Conservation (phyloP, 2,797 vertebrate genomes). For the Pseudomugil tenellus region DNA sequence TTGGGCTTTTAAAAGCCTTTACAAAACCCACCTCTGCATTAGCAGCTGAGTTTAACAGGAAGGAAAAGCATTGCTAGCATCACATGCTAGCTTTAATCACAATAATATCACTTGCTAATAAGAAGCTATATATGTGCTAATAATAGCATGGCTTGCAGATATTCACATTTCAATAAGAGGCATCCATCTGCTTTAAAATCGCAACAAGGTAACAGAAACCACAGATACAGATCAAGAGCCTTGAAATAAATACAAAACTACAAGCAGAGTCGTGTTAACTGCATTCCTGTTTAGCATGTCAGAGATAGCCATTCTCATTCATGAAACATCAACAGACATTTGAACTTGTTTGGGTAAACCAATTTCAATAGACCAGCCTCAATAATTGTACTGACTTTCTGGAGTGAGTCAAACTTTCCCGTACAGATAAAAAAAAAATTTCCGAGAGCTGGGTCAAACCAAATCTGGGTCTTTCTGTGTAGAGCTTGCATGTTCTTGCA, state of each 20-base stretch:
- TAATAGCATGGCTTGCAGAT: not conserved
- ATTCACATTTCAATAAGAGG: not conserved
- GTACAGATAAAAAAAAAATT: too few species aligned
- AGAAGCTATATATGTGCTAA: not conserved
- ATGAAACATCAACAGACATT: not conserved
- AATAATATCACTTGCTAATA: not conserved
- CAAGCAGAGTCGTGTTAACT: not conserved
- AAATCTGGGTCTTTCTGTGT: not conserved
- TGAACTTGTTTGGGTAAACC: not conserved
- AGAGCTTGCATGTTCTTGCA: not conserved
- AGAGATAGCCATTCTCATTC: not conserved
- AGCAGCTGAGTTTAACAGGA: slow-evolving; percentile 58
- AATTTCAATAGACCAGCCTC: not conserved
- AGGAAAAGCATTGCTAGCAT: slow-evolving; percentile 21
- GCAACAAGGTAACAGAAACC: not conserved
- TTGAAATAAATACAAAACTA: not conserved
- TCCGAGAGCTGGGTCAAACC: too few species aligned
- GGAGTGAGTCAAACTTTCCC: too few species aligned
- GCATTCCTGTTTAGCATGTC: not conserved
- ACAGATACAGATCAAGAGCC: not conserved
- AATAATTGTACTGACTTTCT: not conserved
- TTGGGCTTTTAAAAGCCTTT: slow-evolving; percentile 70
- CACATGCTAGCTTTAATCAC: not conserved
- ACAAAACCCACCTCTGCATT: slow-evolving; percentile 62
- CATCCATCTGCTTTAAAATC: not conserved